Evolutionary conservation across 53 echinoderm and acorn worm species (phyloP).

Genomic region (Glandiceps talaboti): DNA sequence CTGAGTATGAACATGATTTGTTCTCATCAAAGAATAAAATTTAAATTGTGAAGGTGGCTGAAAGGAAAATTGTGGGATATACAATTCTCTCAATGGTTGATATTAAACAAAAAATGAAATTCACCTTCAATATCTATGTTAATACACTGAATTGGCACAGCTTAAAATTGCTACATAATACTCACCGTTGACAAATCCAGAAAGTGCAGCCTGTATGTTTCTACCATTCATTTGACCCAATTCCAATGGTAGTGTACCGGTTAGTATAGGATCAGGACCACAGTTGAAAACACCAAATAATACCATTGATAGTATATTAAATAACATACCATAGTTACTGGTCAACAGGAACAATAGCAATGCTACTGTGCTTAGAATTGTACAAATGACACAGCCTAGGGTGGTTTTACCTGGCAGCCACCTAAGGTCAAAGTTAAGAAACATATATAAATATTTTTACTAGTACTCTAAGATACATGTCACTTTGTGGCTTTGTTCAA

Average conservation of each 20-base stretch:
- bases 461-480: no score
- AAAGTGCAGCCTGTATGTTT: conserved; percentile 44
- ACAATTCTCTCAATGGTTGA: no score
- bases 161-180: not conserved
- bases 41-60: no score
- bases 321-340: conserved; percentile 13
- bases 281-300: conserved; percentile 54
- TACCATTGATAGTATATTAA: conserved; percentile 45
- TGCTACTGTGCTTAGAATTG: conserved; percentile 36
- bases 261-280: conserved; percentile 63
- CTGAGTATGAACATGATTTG: no score
- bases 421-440: conserved; percentile 21
- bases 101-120: not conserved
- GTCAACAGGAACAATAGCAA: conserved; percentile 46
- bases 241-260: conserved; percentile 37
- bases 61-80: no score
- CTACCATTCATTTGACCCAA: conserved; percentile 31
- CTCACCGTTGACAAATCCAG: conserved; percentile 71
- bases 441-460: no score
- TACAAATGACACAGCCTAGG: conserved; percentile 26
- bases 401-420: conserved; percentile 22
- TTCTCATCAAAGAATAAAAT: no score
- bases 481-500: no score
- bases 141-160: not conserved
- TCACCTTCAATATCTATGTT: not conserved